phyloP scores from a whole-genome alignment of 2,888 invertebrate genomes.

The Petrolisthes cinctipes region DNA sequence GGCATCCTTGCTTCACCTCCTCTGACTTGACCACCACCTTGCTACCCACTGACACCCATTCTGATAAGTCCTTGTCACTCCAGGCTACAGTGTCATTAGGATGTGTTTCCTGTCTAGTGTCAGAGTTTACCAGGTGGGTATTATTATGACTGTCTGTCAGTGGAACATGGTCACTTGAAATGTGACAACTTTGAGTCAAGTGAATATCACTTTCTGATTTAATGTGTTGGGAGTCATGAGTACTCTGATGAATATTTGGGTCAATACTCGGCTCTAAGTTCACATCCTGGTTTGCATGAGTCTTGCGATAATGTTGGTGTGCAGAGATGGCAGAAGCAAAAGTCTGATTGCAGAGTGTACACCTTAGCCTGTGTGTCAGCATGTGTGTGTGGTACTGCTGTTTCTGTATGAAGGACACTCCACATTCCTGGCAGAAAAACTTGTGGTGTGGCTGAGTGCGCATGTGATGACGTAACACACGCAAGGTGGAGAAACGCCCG shows the following conservation, averaged over 20 bases:
- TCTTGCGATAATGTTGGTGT: constrained; percentile 42
- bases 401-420: constrained; percentile 24
- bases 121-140: neutral
- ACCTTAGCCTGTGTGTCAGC: constrained; percentile 37
- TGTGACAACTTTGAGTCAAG: neutral
- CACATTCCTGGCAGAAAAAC: constrained; percentile 47
- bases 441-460: constrained; percentile 47
- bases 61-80: no score
- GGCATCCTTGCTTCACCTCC: neutral
- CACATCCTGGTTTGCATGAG: neutral
- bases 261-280: neutral
- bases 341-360: constrained; percentile 27
- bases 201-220: neutral
- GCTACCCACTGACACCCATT: neutral
- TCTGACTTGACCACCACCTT: neutral
- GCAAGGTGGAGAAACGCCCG: constrained; percentile 36
- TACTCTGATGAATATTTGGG: neutral
- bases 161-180: neutral
- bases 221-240: neutral
- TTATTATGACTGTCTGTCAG: neutral
- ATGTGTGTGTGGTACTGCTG: constrained; percentile 36
- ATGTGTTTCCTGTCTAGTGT: neutral
- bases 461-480: constrained; percentile 41
- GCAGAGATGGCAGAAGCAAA: constrained; percentile 29
- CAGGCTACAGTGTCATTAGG: no score